Percentiles rank a stretch among this genome's conserved stretches.
Conservation (phyloP, 1,140 invertebrate genomes). For the Macrostomum lignano region DNA sequence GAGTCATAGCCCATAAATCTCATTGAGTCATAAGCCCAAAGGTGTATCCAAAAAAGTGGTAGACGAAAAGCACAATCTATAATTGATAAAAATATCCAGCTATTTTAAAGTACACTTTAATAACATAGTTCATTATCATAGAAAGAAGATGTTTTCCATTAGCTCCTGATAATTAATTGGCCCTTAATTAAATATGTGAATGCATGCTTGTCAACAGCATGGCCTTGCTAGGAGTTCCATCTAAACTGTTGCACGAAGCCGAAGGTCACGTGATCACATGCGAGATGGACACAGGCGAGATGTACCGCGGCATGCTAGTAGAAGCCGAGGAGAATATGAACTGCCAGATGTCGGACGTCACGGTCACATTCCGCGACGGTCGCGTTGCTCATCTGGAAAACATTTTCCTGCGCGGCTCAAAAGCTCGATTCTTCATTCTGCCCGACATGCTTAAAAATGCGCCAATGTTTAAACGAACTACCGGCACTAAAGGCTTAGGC, state of each 20-base stretch:
- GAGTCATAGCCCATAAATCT: too few species aligned
- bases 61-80: too few species aligned
- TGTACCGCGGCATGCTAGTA: slow-evolving; percentile 83
- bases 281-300: slow-evolving; percentile 2
- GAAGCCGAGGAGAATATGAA: slow-evolving; percentile 98
- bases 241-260: slow-evolving; percentile 5
- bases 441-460: slow-evolving; percentile 99
- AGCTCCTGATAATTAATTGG: too few species aligned
- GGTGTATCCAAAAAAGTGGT: too few species aligned
- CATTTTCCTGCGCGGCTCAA: slow-evolving; percentile 88
- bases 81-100: too few species aligned
- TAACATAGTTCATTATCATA: too few species aligned
- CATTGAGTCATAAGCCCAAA: too few species aligned
- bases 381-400: slow-evolving; percentile 70
- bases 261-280: slow-evolving; percentile 6
- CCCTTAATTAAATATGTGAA: too few species aligned
- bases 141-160: too few species aligned
- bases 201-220: too few species aligned
- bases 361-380: slow-evolving; percentile 48
- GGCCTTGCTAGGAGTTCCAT: slow-evolving; percentile 6
- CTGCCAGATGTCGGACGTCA: slow-evolving; percentile 70
- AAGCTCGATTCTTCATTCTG: slow-evolving; percentile 88
- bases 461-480: slow-evolving; percentile 50
- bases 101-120: too few species aligned
- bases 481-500: slow-evolving; percentile 4